Evolutionary conservation across 2,797 vertebrate species (phyloP), one percentile per base, ranked within the genome.

Genomic region (Chelmon rostratus): DNA sequence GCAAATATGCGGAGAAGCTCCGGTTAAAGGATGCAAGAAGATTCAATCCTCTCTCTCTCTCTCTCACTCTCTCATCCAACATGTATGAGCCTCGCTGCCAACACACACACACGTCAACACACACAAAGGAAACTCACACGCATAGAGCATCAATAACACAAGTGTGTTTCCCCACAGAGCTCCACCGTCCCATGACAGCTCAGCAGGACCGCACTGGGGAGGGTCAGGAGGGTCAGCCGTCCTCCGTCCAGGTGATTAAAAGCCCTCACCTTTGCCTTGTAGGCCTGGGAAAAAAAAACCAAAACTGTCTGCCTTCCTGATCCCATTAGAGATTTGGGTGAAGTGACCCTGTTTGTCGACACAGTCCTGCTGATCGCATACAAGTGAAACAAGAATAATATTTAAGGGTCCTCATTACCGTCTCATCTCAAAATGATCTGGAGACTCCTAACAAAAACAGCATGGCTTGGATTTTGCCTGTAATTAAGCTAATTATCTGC

Each of bases 171-270:
- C 63, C 57, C 28, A 46, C 89, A 96, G 96, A 95, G 53, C 83
- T 93, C 91, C 92, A 93, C 61, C 87, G 87, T 67, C 90, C 93
- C 62, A 91, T 94, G 84, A 85, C 92, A 70, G 87, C 82, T 19
- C 84, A 87, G 49, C 92, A 94, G 59, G 84, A 85, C 23, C 92
- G 86, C 70, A 47, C 72, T 12, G 94, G 93, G 50, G 92, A 93
- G 69, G 91, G 82, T 71, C 93, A 94, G 28, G 28, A 31, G 28
- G 91, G 82, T 71, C 93, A 94, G 83, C 74, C 82, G 2, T 76
- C 92, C 67, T 82, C 88, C 58, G 71, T 38, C 65, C 93, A 94
- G 91, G 96, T 95, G 72, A 67, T 91, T 83, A 8, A 62, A 38
- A 73, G 4, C 49, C 16, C 11, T 42, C 65, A 54, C 4, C 38